Base-by-base conservation (phyloP, 2,888 invertebrate genomes). In the Scaptomyza tumidula region DNA sequence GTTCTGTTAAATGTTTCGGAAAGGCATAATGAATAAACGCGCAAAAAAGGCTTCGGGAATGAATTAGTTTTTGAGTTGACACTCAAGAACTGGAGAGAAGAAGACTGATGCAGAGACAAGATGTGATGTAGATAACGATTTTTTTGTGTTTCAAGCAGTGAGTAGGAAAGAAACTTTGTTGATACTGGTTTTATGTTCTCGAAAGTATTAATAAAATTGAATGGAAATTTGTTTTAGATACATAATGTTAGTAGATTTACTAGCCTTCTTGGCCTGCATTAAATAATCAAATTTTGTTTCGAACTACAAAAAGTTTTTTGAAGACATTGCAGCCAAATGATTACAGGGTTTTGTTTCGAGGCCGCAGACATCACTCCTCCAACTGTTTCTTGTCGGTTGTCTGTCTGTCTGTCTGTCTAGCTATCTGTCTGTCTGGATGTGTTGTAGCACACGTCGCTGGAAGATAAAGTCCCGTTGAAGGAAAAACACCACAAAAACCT, bases 1-100 rank as follows among this genome's bases (percentile, higher is more conserved):
- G 66, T 70, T 71, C 76, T 76, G 88, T 78, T 88, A 76, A 88
- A 88, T 88, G 88, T 86, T 82, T 82, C 65, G 83, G 83, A 88
- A 88, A 82, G 57, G 63, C 73, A 43, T 29, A 69, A 78, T 78
- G 71, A 71, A 72, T 67, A 67, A 76, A 74, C 68, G 61, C 66
- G 67, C n/a, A 33, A 50, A 69, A 75, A 75, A 69, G 75, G 75
- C 68, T 75, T 75, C 75, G 73, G 69, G 77, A 72, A 69, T 72
- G 77, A 75, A 75, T 75, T 76, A 70, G 69, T 67, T 69, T 63
- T 57, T 61, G 69, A 77, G 77, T 65, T 73, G 65, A 65, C 69
- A 64, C n/a, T 31, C 37, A 19, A 48, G 46, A 14, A 33, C 41
- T 19, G 31, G 27, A 46, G 29, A 50, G 29, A 16, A 50, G 29